A percentile compares a stretch with the other conserved stretches of the same genome.
Evolutionary conservation across 2,797 vertebrate genomes (phyloP).

Genomic region (Protosalanx chinensis): DNA sequence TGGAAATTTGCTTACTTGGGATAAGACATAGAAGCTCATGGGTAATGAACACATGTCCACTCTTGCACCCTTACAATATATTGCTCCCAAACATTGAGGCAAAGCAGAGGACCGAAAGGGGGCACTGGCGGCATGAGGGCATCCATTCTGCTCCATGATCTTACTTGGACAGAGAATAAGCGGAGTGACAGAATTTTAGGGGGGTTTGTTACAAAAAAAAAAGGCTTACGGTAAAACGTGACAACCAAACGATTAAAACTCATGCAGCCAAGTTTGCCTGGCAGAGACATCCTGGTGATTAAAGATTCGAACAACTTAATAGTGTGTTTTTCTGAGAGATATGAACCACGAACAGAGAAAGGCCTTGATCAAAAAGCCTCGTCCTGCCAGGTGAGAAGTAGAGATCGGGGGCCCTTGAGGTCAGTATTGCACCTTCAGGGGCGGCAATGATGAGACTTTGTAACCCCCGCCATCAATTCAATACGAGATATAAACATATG

Average conservation of each 20-base stretch:
- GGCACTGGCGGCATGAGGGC: slow-evolving; percentile 65
- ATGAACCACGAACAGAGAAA: slow-evolving; percentile 36
- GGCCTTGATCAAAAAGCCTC: slow-evolving; percentile 41
- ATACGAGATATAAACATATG: slow-evolving; percentile 75
- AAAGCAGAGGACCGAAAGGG: slow-evolving; percentile 54
- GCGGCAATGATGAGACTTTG: slow-evolving; percentile 59
- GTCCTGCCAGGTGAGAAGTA: slow-evolving; percentile 32
- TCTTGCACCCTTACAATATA: slow-evolving; percentile 44
- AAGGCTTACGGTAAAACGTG: slow-evolving; percentile 54
- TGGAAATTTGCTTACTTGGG: slow-evolving; percentile 56
- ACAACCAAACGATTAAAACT: slow-evolving; percentile 61
- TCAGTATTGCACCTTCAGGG: slow-evolving; percentile 68
- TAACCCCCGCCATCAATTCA: slow-evolving; percentile 53
- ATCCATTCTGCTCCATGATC: slow-evolving; percentile 48
- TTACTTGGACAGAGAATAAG: slow-evolving; percentile 48
- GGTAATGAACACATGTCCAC: slow-evolving; percentile 41
- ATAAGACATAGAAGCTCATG: slow-evolving; percentile 50
- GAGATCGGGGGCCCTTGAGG: slow-evolving; percentile 58
- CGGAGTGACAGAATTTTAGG: slow-evolving; percentile 43
- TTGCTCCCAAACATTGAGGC: slow-evolving; percentile 60
- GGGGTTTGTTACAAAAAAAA: slow-evolving; percentile 40
- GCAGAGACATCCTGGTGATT: slow-evolving; percentile 47
- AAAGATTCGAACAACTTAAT: slow-evolving; percentile 38
- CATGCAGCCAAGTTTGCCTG: slow-evolving; percentile 45
- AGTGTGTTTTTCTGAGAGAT: slow-evolving; percentile 65